Evolutionary conservation across 1,140 invertebrate species (phyloP), one percentile per base, ranked within the genome.

Genomic region (Colletes latitarsis): DNA sequence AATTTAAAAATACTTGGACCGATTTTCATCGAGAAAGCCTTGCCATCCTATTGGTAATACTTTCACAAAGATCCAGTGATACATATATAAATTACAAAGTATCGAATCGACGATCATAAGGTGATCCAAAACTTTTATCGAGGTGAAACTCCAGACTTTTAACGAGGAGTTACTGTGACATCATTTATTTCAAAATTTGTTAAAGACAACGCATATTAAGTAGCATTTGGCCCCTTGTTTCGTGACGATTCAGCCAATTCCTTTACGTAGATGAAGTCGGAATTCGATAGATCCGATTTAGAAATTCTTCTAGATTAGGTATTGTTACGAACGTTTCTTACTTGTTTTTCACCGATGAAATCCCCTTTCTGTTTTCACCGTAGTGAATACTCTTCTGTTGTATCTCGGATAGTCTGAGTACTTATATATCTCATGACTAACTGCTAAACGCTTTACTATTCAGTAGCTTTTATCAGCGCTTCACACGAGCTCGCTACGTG

Each of bases 391-490:
- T 83, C 68, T 86, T 84, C 70, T 66, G 63, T 86, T 87, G 60
- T 87, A 83, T 64, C 30, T 30, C 73, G 73, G 68, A 68, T 80
- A 89, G 63, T 82, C 80, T 87, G 70, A 87, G 60, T 85, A 86
- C 52, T 66, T 84, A 81, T 49, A 85, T 49, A 73, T 82, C 73
- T 84, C 84, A 88, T 63, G 80, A 90, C 86, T 86, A 89, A 90
- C 82, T 85, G 91, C 90, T 90, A 92, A 90, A 90, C 84, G 91
- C 90, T 91, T 91, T 83, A 87, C 88, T 84, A 87, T 91, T 91
- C 90, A 88, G 90, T 89, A 90, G 91, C 91, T 92, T 93, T 90
- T 91, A 84, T 92, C 86, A 88, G 91, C 90, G 90, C 90, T 92
- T 91, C 67, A 90, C 92, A 93, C 92, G 88, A 92, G 90, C 90